These are phyloP conservation scores for Tenrec ecaudatus DNA, from an alignment of 2,113 vertebrate genomes.

Conservation along the genomic window DNA sequence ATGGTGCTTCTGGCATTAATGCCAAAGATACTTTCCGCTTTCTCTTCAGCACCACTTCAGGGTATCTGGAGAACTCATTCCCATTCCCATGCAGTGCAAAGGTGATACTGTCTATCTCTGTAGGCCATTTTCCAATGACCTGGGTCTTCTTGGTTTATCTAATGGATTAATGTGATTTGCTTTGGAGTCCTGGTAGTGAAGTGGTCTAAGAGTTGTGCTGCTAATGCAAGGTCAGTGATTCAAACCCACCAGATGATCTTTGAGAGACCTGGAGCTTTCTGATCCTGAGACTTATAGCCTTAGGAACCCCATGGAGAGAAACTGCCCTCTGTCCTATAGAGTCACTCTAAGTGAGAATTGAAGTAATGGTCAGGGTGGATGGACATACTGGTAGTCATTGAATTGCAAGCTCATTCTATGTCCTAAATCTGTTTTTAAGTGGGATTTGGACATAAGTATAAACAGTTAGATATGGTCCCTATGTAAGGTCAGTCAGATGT, in stretches of 20 bases:
- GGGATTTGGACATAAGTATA: too few relatives aligned
- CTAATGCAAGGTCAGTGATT: not conserved
- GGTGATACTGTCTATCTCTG: not conserved
- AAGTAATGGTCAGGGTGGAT: too few relatives aligned
- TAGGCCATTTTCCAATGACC: not conserved
- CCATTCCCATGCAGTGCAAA: not conserved
- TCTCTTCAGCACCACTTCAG: not conserved
- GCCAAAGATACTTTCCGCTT: not conserved
- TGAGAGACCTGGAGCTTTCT: too few relatives aligned
- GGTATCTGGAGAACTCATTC: not conserved
- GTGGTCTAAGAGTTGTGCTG: not conserved
- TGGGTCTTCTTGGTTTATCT: conserved; percentile 2
- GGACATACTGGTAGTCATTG: too few relatives aligned
- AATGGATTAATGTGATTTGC: conserved; percentile 14
- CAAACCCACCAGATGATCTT: not conserved
- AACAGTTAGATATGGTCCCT: too few relatives aligned
- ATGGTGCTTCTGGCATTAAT: not conserved
- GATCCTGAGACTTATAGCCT: not conserved
- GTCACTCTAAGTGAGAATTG: too few relatives aligned
- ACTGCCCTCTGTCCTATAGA: too few relatives aligned
- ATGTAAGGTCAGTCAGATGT: too few relatives aligned
- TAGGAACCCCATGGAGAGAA: not conserved
- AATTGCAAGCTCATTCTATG: too few relatives aligned
- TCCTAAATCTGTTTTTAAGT: too few relatives aligned
- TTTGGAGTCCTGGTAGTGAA: not conserved